Conservation (phyloP, 2,113 vertebrate genomes). For the Athene cunicularia region DNA sequence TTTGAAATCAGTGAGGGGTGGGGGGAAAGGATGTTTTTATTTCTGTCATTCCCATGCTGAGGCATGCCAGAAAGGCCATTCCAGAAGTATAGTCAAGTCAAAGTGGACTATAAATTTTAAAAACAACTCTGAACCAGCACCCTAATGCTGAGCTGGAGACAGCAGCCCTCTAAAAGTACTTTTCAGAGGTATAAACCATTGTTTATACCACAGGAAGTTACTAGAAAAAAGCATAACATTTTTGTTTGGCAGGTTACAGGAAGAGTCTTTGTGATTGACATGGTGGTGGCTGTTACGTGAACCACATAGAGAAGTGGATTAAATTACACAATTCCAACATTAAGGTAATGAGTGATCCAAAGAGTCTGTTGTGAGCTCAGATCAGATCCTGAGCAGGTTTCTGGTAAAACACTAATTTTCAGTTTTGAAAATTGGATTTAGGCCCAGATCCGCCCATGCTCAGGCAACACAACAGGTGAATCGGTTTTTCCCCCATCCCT, state of each 20-base stretch:
- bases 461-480: not conserved
- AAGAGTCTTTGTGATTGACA: not conserved
- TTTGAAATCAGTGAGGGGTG: not conserved
- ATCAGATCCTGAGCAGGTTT: not conserved
- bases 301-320: not conserved
- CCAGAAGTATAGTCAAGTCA: not conserved
- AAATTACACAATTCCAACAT: not conserved
- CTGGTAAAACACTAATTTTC: not conserved
- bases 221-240: not conserved
- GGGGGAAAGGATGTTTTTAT: not conserved
- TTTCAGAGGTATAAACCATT: not conserved
- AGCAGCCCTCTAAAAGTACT: not conserved
- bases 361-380: not conserved
- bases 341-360: not conserved
- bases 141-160: not conserved
- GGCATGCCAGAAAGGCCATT: not conserved
- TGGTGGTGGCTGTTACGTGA: not conserved
- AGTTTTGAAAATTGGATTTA: not conserved
- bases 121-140: not conserved
- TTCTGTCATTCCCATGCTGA: constrained; percentile 3
- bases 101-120: not conserved
- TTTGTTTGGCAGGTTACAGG: not conserved
- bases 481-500: not conserved
- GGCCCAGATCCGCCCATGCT: not conserved
- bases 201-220: not conserved